Percentiles rank a stretch among this genome's conserved stretches.
phyloP scores from a whole-genome alignment of 1,140 invertebrate species.

The Grapholita molesta region DNA sequence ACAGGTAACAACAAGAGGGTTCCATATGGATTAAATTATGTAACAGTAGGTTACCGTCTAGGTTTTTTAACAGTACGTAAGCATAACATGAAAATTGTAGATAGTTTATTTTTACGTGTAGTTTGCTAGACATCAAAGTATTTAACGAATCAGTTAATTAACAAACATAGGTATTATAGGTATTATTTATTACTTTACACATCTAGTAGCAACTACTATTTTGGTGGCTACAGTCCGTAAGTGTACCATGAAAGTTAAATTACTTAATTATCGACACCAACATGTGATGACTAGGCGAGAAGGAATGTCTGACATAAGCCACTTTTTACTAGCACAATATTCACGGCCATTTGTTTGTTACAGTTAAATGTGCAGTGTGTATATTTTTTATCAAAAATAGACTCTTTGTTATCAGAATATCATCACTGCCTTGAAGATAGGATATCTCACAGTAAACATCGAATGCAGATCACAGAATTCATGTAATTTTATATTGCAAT shows the following conservation, averaged over 20 bases:
- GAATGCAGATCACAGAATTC: not conserved
- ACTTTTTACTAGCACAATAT: not conserved
- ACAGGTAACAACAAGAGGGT: too few species aligned
- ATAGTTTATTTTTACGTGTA: not conserved
- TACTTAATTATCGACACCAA: not conserved
- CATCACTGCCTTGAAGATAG: not conserved
- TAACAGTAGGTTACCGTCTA: too few species aligned
- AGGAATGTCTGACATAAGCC: not conserved
- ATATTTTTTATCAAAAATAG: not conserved
- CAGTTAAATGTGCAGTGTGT: not conserved
- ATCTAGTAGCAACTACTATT: not conserved
- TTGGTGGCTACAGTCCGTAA: not conserved
- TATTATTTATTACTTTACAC: not conserved
- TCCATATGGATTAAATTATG: too few species aligned
- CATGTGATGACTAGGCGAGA: not conserved
- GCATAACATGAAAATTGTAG: too few species aligned
- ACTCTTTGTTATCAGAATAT: not conserved
- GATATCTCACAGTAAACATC: constrained; percentile 7
- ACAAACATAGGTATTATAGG: not conserved
- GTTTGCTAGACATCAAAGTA: not conserved
- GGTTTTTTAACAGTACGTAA: too few species aligned
- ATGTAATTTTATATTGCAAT: constrained; percentile 6
- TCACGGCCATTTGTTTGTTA: not conserved
- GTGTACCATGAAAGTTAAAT: not conserved
- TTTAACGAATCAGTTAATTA: not conserved